phyloP scores from a whole-genome alignment of 1,140 invertebrate genomes.

The Drosophila nigromelanica region DNA sequence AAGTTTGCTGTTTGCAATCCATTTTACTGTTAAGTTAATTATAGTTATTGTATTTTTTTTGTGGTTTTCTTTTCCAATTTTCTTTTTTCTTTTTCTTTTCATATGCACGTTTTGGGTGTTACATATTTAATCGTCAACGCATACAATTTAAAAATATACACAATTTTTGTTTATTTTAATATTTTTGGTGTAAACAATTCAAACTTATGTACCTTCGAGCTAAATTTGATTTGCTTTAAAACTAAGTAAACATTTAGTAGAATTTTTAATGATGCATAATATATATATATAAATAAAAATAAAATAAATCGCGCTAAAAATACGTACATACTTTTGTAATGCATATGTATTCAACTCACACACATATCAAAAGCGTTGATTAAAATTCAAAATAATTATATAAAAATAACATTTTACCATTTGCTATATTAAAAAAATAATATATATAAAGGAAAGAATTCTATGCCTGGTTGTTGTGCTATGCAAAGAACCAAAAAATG shows the following conservation, averaged over 20 bases:
- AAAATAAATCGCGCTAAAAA: slow-evolving; percentile 54
- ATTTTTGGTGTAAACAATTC: slow-evolving; percentile 82
- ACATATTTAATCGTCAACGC: slow-evolving; percentile 47
- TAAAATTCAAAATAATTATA: slow-evolving; percentile 47
- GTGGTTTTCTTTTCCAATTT: slow-evolving; percentile 10
- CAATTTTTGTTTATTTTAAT: slow-evolving; percentile 77
- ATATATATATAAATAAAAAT: slow-evolving; percentile 43
- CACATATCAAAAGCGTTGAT: slow-evolving; percentile 59
- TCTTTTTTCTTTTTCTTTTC: slow-evolving; percentile 25
- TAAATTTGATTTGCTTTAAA: slow-evolving; percentile 72
- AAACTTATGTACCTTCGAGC: slow-evolving; percentile 73
- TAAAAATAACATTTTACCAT: slow-evolving; percentile 63
- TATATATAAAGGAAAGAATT: slow-evolving; percentile 24
- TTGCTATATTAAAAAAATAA: slow-evolving; percentile 40
- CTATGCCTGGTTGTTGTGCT: slow-evolving; percentile 41
- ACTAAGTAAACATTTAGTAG: slow-evolving; percentile 79
- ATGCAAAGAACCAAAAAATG: slow-evolving; percentile 65
- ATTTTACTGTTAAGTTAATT: slow-evolving; percentile 25
- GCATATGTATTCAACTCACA: slow-evolving; percentile 56
- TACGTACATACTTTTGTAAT: slow-evolving; percentile 45
- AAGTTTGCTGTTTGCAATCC: slow-evolving; percentile 27
- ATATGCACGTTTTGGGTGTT: slow-evolving; percentile 41
- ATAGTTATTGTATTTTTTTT: slow-evolving; percentile 29
- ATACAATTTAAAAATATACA: slow-evolving; percentile 66
- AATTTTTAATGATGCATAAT: slow-evolving; percentile 65